Evolutionary conservation across 1,140 invertebrate genomes (phyloP).

Genomic region (Stenopsyche tienmushanensis): DNA sequence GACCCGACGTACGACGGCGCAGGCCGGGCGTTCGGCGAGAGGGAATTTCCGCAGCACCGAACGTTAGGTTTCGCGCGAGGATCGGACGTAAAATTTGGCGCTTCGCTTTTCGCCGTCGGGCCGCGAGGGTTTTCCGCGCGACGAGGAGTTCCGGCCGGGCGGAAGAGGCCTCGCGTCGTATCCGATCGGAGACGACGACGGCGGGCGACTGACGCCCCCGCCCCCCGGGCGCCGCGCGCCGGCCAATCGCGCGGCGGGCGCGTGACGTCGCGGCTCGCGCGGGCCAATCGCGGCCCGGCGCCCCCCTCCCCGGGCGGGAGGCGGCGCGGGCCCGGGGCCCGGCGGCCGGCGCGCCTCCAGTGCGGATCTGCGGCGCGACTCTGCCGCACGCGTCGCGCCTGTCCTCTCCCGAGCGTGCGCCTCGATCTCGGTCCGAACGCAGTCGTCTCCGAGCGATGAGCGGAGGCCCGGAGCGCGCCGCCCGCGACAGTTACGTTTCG

Average conservation of each 20-base stretch:
- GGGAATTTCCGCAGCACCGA: too few species aligned
- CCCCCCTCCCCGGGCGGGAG: constrained; percentile 43
- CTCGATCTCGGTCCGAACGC: constrained; percentile 16
- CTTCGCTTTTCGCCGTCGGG: constrained; percentile 1
- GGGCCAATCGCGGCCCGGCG: constrained; percentile 40
- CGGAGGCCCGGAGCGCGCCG: constrained; percentile 45
- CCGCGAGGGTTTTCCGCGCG: constrained; percentile 40
- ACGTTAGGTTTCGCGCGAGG: too few species aligned
- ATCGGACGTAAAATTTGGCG: neutral
- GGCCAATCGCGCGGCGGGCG: constrained; percentile 43
- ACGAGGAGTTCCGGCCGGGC: constrained; percentile 27
- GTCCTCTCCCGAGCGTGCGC: constrained; percentile 44
- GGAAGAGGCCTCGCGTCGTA: constrained; percentile 39
- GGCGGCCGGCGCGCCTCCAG: constrained; percentile 37
- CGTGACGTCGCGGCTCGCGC: constrained; percentile 36
- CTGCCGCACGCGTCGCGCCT: constrained; percentile 51
- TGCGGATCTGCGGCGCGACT: constrained; percentile 44
- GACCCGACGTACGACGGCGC: neutral
- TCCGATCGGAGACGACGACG: constrained; percentile 24
- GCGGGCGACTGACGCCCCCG: constrained; percentile 41
- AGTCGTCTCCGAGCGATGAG: constrained; percentile 17
- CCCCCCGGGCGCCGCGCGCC: constrained; percentile 46
- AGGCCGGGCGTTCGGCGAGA: too few species aligned
- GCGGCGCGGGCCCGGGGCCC: constrained; percentile 55
- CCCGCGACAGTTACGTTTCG: constrained; percentile 40